Evolutionary conservation across 1,140 invertebrate species (phyloP).

Genomic region (Drosophila orosa): DNA sequence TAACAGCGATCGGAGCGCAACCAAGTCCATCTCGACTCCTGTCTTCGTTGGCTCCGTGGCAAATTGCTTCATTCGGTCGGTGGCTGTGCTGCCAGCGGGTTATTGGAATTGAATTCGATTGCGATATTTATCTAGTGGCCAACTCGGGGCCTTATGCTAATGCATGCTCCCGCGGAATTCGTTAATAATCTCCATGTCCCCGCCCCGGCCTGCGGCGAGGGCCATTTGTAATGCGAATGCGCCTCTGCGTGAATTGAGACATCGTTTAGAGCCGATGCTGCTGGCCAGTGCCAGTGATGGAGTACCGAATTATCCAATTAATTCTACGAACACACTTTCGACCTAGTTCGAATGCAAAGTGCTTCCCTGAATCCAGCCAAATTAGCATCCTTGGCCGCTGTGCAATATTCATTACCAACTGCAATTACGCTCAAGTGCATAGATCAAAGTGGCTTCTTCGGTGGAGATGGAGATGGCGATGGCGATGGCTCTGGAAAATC

Average conservation of each 20-base stretch:
- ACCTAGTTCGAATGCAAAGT: neutral
- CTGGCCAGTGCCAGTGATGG: constrained; percentile 7
- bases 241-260: constrained; percentile 49
- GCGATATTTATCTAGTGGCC: constrained; percentile 71
- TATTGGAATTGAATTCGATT: constrained; percentile 74
- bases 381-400: constrained; percentile 2
- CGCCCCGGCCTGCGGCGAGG: constrained; percentile 17
- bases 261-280: constrained; percentile 3
- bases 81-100: constrained; percentile 55
- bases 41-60: constrained; percentile 31
- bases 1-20: constrained; percentile 3
- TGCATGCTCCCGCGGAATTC: constrained; percentile 63
- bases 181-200: constrained; percentile 56
- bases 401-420: constrained; percentile 62
- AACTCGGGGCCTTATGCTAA: constrained; percentile 38
- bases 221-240: constrained; percentile 51
- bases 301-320: constrained; percentile 13
- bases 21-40: constrained; percentile 23
- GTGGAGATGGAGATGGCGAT: constrained; percentile 31
- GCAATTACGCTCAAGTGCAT: constrained; percentile 68
- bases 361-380: neutral
- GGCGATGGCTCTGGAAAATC: constrained; percentile 12
- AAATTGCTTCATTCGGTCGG: constrained; percentile 71
- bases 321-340: neutral
- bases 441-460: constrained; percentile 65